Evolutionary conservation across 2,113 vertebrate species (phyloP).

Genomic region (Takifugu flavidus): DNA sequence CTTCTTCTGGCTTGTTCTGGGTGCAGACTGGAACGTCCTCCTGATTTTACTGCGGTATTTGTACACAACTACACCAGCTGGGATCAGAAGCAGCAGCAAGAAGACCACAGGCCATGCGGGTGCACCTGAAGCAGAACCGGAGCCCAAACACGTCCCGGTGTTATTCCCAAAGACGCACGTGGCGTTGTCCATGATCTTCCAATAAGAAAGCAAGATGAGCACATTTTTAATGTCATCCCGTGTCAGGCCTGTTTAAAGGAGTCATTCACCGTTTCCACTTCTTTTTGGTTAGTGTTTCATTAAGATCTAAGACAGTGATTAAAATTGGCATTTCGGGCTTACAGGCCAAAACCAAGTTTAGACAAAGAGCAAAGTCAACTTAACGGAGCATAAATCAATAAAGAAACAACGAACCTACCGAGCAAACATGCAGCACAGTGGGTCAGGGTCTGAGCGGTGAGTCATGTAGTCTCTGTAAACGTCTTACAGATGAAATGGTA

Average conservation of each 20-base stretch:
- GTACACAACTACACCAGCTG: conserved; percentile 12
- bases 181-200: conserved; percentile 37
- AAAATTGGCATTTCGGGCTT: too few species aligned
- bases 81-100: conserved; percentile 35
- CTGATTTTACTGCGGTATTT: conserved; percentile 23
- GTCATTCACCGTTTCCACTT: neutral
- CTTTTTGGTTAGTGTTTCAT: too few species aligned
- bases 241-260: neutral
- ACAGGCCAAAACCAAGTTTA: too few species aligned
- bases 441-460: conserved; percentile 8
- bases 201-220: neutral
- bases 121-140: neutral
- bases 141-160: rapidly evolving
- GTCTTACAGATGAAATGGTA: neutral
- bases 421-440: neutral
- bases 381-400: too few species aligned
- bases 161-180: neutral
- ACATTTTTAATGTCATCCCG: neutral
- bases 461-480: conserved; percentile 6
- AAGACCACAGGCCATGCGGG: conserved; percentile 44
- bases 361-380: too few species aligned
- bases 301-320: too few species aligned
- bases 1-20: conserved; percentile 18
- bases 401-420: neutral
- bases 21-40: neutral